Conservation (phyloP, 1,140 invertebrate genomes). For the Gryon sp. region DNA sequence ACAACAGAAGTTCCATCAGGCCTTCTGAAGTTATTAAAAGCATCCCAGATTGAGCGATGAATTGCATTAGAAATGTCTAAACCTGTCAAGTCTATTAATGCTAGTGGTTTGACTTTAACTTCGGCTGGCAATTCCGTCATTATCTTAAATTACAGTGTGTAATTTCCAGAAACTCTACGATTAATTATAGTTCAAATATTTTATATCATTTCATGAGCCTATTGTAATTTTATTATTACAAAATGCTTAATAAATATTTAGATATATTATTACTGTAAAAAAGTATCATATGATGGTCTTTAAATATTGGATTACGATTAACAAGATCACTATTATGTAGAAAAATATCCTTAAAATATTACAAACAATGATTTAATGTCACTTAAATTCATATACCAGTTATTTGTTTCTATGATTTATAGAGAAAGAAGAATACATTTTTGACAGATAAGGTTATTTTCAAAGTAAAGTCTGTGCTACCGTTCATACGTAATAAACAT, state of each 20-base stretch:
- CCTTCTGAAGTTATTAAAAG: slow-evolving; percentile 90
- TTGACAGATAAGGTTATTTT: slow-evolving; percentile 52
- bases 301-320: no score
- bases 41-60: slow-evolving; percentile 95
- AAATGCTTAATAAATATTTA: no score
- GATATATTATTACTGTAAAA: no score
- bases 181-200: neutral
- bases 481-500: no score
- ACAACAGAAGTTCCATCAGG: slow-evolving; percentile 91
- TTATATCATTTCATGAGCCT: neutral
- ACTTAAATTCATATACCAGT: neutral
- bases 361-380: no score
- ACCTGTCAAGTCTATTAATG: slow-evolving; percentile 91
- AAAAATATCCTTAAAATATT: no score
- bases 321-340: no score
- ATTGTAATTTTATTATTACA: no score
- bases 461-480: no score
- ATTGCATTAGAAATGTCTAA: slow-evolving; percentile 91
- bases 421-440: slow-evolving; percentile 2
- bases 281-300: no score
- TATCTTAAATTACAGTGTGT: slow-evolving; percentile 28
- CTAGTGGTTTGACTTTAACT: slow-evolving; percentile 88
- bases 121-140: slow-evolving; percentile 86
- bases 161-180: neutral
- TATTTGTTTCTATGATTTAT: neutral